A percentile compares a stretch with the other conserved stretches of the same genome.
phyloP scores from a whole-genome alignment of 2,113 vertebrate species.

The Galeopterus variegatus region DNA sequence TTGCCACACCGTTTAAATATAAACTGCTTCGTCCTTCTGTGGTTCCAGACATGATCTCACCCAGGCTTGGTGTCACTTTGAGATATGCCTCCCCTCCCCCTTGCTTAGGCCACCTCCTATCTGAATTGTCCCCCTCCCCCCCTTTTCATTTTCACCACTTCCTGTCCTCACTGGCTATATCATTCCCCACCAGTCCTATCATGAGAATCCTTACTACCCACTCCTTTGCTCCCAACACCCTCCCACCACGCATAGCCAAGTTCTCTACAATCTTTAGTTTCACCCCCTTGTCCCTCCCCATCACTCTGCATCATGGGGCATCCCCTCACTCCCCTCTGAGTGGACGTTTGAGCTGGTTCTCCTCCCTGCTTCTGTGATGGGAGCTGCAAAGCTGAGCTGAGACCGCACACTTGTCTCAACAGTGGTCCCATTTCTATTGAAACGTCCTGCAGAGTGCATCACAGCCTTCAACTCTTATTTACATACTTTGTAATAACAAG shows the following conservation, averaged over 20 bases:
- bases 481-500: background rate
- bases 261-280: background rate
- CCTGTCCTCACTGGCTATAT: background rate
- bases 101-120: background rate
- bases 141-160: background rate
- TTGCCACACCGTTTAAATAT: slow-evolving; percentile 1
- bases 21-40: background rate
- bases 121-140: background rate
- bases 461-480: background rate
- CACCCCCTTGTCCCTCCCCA: background rate
- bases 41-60: slow-evolving; percentile 74
- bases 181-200: background rate
- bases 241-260: background rate
- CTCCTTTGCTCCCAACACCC: background rate
- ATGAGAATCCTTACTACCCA: background rate
- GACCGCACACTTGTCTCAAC: background rate
- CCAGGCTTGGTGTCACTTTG: background rate
- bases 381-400: background rate
- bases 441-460: background rate
- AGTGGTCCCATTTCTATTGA: background rate
- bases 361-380: no score
- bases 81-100: background rate
- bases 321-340: background rate
- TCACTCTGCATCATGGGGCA: background rate
- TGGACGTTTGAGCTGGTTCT: background rate